These are phyloP conservation scores for Calyptommatus sinebrachiatus DNA, from an alignment of 2,113 vertebrate species.

Conservation along the genomic window DNA sequence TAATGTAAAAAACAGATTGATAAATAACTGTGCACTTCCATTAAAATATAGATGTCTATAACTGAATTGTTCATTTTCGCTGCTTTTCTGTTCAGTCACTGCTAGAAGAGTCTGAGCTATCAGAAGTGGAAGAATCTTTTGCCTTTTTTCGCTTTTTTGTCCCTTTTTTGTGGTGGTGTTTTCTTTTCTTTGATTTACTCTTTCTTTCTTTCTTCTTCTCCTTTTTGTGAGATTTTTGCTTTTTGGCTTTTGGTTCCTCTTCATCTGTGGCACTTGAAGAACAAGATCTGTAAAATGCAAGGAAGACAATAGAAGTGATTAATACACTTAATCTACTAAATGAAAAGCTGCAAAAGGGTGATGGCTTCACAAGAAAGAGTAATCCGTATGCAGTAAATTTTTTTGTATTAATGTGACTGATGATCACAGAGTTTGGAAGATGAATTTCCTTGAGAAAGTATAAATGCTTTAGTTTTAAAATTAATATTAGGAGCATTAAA, in stretches of 20 bases:
- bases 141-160: constrained; percentile 81
- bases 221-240: constrained; percentile 87
- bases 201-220: constrained; percentile 88
- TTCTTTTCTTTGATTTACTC: constrained; percentile 79
- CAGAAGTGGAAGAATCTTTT: constrained; percentile 69
- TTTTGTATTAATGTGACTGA: too few relatives aligned
- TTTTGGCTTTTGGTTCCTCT: constrained; percentile 82
- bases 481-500: too few relatives aligned
- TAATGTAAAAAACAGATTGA: constrained; percentile 31
- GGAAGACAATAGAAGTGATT: neutral
- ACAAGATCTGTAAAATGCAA: constrained; percentile 68
- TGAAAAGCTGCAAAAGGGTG: neutral
- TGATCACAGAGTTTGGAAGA: too few relatives aligned
- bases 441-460: too few relatives aligned
- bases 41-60: constrained; percentile 17
- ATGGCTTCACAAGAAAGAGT: neutral
- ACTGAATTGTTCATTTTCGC: constrained; percentile 19
- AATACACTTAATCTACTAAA: neutral
- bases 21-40: constrained; percentile 33
- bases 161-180: constrained; percentile 82
- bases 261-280: constrained; percentile 83
- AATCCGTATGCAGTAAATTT: neutral
- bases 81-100: constrained; percentile 71
- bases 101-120: constrained; percentile 80
- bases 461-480: too few relatives aligned